These are phyloP conservation scores for Conus canariensis DNA, from an alignment of 2,888 invertebrate species.

Conservation along the genomic window DNA sequence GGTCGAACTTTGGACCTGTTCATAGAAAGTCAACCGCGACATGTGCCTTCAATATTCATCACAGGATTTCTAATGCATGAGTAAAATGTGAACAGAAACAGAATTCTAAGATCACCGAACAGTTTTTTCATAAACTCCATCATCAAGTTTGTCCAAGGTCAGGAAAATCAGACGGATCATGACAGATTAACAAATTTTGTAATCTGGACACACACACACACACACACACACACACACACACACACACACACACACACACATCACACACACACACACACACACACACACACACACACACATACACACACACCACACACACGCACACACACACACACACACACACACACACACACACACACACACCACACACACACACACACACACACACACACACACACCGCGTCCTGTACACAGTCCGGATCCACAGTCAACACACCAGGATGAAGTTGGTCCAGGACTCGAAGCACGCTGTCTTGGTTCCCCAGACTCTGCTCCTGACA, in stretches of 20 bases:
- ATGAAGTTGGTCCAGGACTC: background rate
- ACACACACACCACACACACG: background rate
- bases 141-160: no score
- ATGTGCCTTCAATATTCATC: no score
- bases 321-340: background rate
- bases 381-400: background rate
- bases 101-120: no score
- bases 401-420: no score
- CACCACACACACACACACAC: background rate
- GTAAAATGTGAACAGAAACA: no score
- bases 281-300: background rate
- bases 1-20: no score
- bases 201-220: background rate
- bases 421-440: background rate
- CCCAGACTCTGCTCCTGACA: constrained; percentile 1
- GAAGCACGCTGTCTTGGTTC: background rate
- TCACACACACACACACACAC: background rate
- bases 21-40: no score
- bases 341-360: background rate
- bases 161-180: no score
- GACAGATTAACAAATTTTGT: no score
- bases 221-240: background rate
- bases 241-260: background rate
- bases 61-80: no score
- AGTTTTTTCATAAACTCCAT: no score